Base-by-base conservation (phyloP, 2,888 invertebrate species). In the Hyposoter dolosus region DNA sequence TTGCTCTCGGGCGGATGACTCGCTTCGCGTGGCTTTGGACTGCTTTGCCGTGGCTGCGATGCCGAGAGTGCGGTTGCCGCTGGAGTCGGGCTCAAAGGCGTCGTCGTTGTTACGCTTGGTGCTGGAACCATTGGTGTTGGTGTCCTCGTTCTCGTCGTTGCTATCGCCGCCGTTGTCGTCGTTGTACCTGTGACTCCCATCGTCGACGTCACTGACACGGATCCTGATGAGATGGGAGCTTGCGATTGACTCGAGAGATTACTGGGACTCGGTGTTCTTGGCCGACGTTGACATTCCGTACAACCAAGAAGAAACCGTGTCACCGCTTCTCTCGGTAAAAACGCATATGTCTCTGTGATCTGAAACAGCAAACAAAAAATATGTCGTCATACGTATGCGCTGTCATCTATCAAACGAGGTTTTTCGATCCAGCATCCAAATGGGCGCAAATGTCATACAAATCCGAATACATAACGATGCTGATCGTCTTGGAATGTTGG, bases 311-410 rank as follows among this genome's bases (percentile, higher is more conserved):
- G 96, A 95, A 99, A 99, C 91, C 98, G 97, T 84, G 99, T 99
- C 93, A 99, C 99, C 74, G 99, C 99, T 95, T 99, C 99, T 83
- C 99, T 96, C 5, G 99, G 99, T 90, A 99, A 95, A 94, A 99
- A 99, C 75, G 98, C 98, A 95, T 98, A 99, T 86, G 98, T 98
- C 95, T 99, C 99, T 77, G 99, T 98, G 93, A 99, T 99, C 99
- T 99, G 96, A 84, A 95, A 95, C 93, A 93, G 75, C 83, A 65
- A 74, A 75, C 66, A 66, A 80, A 23, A 75, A 69, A n/a, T 3
- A 28, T 43, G 3, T 9, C 6, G 40, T 65, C 19, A 32, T 53
- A 43, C 9, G 43, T 28, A 68, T 23, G 23, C 28, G 15, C 6
- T 28, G 28, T 28, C 15, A 60, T 28, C 15, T 0, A 28, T 28